Conservation (phyloP, 2,797 vertebrate species). For the Danio choprae region DNA sequence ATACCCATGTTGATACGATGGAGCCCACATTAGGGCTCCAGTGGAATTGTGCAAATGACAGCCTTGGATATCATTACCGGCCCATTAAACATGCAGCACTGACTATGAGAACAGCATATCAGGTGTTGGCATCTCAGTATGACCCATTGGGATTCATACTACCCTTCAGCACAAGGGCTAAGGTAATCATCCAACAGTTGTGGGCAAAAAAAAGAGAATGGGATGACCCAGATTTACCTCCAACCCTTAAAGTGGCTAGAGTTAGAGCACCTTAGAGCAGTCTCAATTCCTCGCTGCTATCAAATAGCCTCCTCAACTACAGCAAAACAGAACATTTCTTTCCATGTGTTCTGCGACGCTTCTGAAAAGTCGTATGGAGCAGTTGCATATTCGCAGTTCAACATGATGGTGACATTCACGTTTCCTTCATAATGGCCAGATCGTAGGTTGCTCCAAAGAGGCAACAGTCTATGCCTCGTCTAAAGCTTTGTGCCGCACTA, state of each 20-base stretch:
- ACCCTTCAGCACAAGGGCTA: not conserved
- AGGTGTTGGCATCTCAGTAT: not conserved
- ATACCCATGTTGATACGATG: fast-evolving
- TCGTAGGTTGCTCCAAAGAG: not conserved
- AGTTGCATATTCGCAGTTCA: not conserved
- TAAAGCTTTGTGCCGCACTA: not conserved
- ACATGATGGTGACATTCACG: fast-evolving
- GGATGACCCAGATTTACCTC: not conserved
- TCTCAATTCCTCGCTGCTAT: not conserved
- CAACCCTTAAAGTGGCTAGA: not conserved
- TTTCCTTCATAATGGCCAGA: not conserved
- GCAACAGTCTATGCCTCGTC: not conserved
- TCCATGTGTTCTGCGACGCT: not conserved
- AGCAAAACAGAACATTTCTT: not conserved
- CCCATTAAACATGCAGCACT: no score
- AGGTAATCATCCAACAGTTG: not conserved
- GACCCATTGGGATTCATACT: not conserved
- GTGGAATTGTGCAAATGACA: not conserved
- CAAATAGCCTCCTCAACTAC: not conserved
- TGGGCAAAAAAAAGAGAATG: not conserved
- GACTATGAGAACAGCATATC: not conserved
- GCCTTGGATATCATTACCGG: not conserved
- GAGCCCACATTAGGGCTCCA: not conserved
- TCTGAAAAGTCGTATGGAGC: not conserved
- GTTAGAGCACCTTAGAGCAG: not conserved